Base-by-base conservation (phyloP, 35 echinoderm and acorn worm species). In the Amphiura filiformis region DNA sequence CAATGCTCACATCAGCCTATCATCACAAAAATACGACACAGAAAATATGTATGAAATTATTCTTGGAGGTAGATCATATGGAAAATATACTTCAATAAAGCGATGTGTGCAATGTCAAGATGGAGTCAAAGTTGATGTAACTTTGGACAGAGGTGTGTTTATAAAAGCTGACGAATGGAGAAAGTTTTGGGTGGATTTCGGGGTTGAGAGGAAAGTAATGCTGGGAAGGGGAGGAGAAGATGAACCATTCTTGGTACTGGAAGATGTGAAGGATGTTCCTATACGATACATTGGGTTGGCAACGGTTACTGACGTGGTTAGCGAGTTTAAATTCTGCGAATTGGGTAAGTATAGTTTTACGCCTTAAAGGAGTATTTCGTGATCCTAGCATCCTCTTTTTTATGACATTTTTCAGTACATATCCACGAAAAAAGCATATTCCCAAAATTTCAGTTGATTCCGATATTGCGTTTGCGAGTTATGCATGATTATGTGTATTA, bases 1-100 rank as follows among this genome's bases (percentile, higher is more conserved):
- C 33, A 40, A 81, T 81, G 80, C 42, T 32, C 39, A 39, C 38
- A 81, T 81, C n/a, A 34, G 80, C 5, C 80, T 81, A 20, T 81
- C 80, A 81, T 31, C 37, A 12, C 20, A 41, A 40, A 41, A 41
- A 20, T 81, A 81, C 37, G 38, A 39, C 13, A 32, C 42, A 13
- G 80, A 81, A 41, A 32, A 81, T 41, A 81, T 81, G 80, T 81
- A 81, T 41, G 80, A 81, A 23, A 41, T 81, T 20, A n/a, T 81
- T 26, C 38, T 81, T 14, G 80, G 80, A 39, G 31, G 40, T 32
- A 64, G 82, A 56, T 22, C 4, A 0, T 1, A 30, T 9, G 33
- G 13, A 23, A 56, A 47, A 34, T 35, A 64, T 4, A 34, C 82
- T 1, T 84, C 34, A 15, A 84, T 84, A 34, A 39, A 49, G 23